Evolutionary conservation across 2,888 invertebrate genomes (phyloP), one percentile per base, ranked within the genome.

Genomic region (Acanthopleura granulata): DNA sequence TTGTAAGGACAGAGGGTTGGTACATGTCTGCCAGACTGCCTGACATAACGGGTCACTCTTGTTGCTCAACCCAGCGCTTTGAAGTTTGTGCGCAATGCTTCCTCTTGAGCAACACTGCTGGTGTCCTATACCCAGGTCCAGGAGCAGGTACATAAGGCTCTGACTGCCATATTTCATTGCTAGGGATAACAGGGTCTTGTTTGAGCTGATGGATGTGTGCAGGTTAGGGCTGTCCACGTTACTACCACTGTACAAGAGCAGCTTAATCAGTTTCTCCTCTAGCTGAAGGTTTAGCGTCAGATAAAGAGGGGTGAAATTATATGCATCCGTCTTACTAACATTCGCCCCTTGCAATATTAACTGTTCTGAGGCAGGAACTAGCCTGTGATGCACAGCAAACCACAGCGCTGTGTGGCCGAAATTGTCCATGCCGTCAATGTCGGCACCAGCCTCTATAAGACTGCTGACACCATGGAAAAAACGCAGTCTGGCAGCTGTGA

Each of bases 401-500:
- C 87, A 85, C 71, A 87, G 77, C 70, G 87, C 86, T 74, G 87
- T 86, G 73, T 86, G 87, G 40, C 85, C 85, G 71, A 82, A 82
- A 74, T 83, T 83, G 76, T 89, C 89, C 49, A 79, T 80, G 61
- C 82, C 82, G 79, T 89, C 88, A 70, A 88, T 83, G 75, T 91
- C 88, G 30, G 89, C 89, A 62, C 88, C 86, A 78, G 82, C 80
- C 74, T 84, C 81, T 9, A 90, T 78, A 25, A 91, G 82, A 22
- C 85, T 79, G 25, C 83, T 78, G 29, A 89, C 89, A n/a, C 88
- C 88, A 75, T 85, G 85, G 72, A 81, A 78, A 76, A 88, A 87
- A 78, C 88, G 89, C 78, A 90, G 84, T 49, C 91, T 86, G 76
- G 90, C 89, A 14, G 90, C 90, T 51, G 89, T 88, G 66, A 90